Evolutionary conservation across 2,113 vertebrate species (phyloP), one percentile per base, ranked within the genome.

Genomic region (Melanotaenia duboulayi): DNA sequence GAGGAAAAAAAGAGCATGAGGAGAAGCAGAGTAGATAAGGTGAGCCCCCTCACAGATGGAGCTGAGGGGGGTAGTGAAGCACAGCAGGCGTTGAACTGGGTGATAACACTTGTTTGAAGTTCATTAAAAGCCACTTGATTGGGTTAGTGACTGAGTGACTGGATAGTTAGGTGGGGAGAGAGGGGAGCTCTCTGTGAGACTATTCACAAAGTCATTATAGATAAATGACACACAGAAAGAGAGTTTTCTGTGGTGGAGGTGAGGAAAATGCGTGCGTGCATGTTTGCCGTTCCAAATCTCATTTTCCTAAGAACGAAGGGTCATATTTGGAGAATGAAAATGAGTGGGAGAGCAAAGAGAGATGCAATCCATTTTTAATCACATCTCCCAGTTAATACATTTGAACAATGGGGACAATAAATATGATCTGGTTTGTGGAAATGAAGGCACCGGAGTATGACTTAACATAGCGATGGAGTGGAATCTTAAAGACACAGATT

Each of bases 181-280:
- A 51, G 73, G 58, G 94, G 95, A 76, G 93, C 93, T 90, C 90
- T 89, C 93, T 89, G 83, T 88, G 87, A 92, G 83, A 92, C 90
- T 88, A 91, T 93, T 93, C 95, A 93, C 86, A 92, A 96, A 95
- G 96, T 96, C 95, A 97, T 97, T 96, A 96, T 95, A 96, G 95
- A 96, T 97, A 96, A 96, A 94, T 96, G 95, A 95, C 91, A 87
- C 75, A 85, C 76, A 76, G 79, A 80, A 58, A 66, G 84, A 87
- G 94, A 81, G 93, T 92, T 93, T 91, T 89, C 90, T 86, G 65
- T 17, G 82, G 89, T 88, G 90, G 91, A 86, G 78, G 92, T 93
- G 89, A 91, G 51, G 58, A 62, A 79, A 65, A 74, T 46, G 64
- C 70, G 48, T 28, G 32, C 32, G 55, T 22, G 13, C n/a, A n/a